These are phyloP conservation scores for Spodoptera frugiperda DNA, from an alignment of 1,140 invertebrate species.

Conservation along the genomic window DNA sequence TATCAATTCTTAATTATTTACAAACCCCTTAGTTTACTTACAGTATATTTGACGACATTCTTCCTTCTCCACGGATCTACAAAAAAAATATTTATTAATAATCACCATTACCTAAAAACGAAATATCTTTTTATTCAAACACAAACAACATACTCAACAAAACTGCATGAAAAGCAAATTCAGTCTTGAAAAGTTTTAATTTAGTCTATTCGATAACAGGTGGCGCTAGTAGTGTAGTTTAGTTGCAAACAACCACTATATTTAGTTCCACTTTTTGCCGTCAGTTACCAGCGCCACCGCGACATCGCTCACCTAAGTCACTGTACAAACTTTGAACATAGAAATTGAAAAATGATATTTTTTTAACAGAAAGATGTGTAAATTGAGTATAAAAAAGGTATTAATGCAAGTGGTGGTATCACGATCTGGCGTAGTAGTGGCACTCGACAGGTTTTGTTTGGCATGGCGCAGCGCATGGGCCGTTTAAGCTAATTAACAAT, in stretches of 20 bases:
- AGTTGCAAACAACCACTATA: slow-evolving; percentile 10
- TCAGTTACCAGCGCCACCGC: slow-evolving; percentile 55
- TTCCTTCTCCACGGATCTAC: no score
- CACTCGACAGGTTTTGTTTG: slow-evolving; percentile 57
- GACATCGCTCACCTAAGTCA: background rate
- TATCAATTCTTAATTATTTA: no score
- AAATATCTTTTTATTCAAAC: no score
- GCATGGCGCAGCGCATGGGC: slow-evolving; percentile 74
- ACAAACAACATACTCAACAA: no score
- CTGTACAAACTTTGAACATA: background rate
- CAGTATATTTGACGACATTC: no score
- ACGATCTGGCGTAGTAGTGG: slow-evolving; percentile 40
- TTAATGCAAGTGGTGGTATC: slow-evolving; percentile 41
- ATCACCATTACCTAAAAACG: no score
- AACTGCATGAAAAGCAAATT: background rate
- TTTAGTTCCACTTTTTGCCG: slow-evolving; percentile 67
- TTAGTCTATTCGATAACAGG: slow-evolving; percentile 76
- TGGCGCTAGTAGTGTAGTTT: slow-evolving; percentile 67
- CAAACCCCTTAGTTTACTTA: no score
- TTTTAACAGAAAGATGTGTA: background rate
- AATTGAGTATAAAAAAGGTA: slow-evolving; percentile 7
- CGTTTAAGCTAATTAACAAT: slow-evolving; percentile 86
- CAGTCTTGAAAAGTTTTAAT: background rate
- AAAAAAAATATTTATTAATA: no score
- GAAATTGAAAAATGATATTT: background rate